phyloP scores from a whole-genome alignment of 2,888 invertebrate genomes.

The Mythimna lalbum region DNA sequence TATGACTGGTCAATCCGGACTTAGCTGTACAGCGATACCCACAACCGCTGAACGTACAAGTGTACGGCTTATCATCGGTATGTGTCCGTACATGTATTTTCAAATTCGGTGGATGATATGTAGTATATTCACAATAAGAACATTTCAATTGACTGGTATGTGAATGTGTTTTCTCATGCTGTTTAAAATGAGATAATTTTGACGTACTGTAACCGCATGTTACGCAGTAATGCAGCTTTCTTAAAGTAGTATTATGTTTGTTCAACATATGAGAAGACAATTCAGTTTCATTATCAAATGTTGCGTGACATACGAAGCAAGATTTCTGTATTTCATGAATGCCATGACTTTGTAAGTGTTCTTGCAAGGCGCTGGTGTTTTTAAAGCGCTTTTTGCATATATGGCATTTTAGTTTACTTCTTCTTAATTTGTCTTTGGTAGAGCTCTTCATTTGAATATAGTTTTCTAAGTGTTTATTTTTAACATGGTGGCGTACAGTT shows the following conservation, averaged over 20 bases:
- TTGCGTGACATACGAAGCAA: constrained; percentile 45
- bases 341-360: constrained; percentile 43
- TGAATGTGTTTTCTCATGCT: constrained; percentile 52
- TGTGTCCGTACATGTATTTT: constrained; percentile 72
- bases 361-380: constrained; percentile 17
- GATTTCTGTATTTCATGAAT: constrained; percentile 40
- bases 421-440: constrained; percentile 14
- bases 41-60: constrained; percentile 38
- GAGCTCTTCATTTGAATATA: constrained; percentile 29
- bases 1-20: constrained; percentile 72
- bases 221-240: constrained; percentile 35
- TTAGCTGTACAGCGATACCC: constrained; percentile 59
- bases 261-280: constrained; percentile 38
- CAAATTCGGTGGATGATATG: constrained; percentile 65
- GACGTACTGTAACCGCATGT: constrained; percentile 56
- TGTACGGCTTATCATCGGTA: constrained; percentile 54
- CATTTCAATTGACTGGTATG: constrained; percentile 24
- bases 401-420: constrained; percentile 50
- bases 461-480: constrained; percentile 39
- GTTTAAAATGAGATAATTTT: constrained; percentile 56
- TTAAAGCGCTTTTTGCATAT: constrained; percentile 46
- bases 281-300: constrained; percentile 21
- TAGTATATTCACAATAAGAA: constrained; percentile 46
- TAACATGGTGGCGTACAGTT: constrained; percentile 54
- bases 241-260: constrained; percentile 22